phyloP scores from a whole-genome alignment of 2,888 invertebrate species.

The Dione juno region DNA sequence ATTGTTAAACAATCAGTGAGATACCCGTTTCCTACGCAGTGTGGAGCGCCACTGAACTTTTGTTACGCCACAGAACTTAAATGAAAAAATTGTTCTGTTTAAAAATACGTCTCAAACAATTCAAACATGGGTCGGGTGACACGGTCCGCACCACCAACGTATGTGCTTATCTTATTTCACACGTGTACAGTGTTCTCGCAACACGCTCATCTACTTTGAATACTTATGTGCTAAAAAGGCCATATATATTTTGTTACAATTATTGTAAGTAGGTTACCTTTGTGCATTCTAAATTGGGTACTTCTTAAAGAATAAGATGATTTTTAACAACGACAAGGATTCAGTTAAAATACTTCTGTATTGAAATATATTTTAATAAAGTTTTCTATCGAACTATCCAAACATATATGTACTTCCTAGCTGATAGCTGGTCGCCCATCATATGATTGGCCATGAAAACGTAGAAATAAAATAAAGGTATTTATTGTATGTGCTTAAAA shows the following conservation, averaged over 20 bases:
- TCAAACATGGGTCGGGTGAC: constrained; percentile 61
- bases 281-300: not conserved
- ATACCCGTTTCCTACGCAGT: constrained; percentile 48
- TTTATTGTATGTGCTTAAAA: too few species aligned
- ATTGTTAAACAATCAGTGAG: constrained; percentile 62
- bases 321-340: not conserved
- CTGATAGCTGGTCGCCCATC: constrained; percentile 11
- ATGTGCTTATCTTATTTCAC: constrained; percentile 40
- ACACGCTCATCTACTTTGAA: constrained; percentile 21
- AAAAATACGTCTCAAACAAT: constrained; percentile 57
- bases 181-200: constrained; percentile 12
- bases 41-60: constrained; percentile 52
- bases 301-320: not conserved
- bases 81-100: constrained; percentile 45
- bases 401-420: constrained; percentile 18
- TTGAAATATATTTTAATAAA: too few species aligned
- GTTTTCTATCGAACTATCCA: not conserved
- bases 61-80: constrained; percentile 31
- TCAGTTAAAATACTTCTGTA: not conserved
- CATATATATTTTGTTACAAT: not conserved
- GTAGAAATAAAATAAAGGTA: constrained; percentile 41
- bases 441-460: constrained; percentile 45
- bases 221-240: not conserved
- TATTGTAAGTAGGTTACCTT: not conserved
- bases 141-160: constrained; percentile 55